phyloP scores from a whole-genome alignment of 2,888 invertebrate genomes.

The Aporophyla nigra region DNA sequence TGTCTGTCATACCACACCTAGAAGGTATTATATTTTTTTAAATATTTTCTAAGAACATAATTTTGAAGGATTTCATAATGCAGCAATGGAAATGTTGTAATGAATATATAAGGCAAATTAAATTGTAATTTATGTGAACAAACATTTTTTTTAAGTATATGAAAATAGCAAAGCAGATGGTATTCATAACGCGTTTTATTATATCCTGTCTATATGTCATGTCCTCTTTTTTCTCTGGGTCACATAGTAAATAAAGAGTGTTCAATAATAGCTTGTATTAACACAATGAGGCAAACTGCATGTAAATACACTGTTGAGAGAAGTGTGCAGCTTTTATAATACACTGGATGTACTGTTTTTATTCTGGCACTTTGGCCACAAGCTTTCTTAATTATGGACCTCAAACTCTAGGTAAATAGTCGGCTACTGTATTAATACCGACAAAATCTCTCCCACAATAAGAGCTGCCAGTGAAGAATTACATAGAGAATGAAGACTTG shows the following conservation, averaged over 20 bases:
- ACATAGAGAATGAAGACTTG: background rate
- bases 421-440: background rate
- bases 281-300: background rate
- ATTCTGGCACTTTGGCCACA: background rate
- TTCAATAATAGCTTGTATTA: background rate
- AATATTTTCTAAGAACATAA: background rate
- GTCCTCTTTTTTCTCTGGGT: background rate
- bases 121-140: background rate
- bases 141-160: too few species aligned
- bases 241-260: constrained; percentile 3
- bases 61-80: background rate
- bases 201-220: constrained; percentile 9
- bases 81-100: background rate
- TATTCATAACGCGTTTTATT: constrained; percentile 2
- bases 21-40: constrained; percentile 24
- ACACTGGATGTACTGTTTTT: background rate
- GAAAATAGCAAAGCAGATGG: constrained; percentile 3
- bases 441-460: background rate
- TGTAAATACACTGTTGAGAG: background rate
- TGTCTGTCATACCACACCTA: constrained; percentile 95
- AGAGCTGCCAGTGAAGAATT: too few species aligned
- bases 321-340: background rate
- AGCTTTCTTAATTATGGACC: background rate
- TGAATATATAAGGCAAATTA: background rate
- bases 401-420: too few species aligned